Conservation (phyloP, 2,797 vertebrate genomes). For the Dendrocincla tyrannina region DNA sequence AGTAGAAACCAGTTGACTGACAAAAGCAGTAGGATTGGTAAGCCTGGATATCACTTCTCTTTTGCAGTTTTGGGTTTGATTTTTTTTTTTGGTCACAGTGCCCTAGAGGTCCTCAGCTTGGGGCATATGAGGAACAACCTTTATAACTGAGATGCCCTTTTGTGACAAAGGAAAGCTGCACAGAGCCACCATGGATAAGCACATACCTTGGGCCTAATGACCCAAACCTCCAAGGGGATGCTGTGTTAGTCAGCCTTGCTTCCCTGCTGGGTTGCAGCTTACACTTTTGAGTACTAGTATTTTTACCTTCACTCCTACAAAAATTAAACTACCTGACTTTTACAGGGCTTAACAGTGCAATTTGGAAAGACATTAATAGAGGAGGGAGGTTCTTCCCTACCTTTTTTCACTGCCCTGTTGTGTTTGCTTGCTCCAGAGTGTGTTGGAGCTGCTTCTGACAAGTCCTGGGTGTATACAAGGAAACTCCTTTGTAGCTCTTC, state of each 20-base stretch:
- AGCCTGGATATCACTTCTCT: background rate
- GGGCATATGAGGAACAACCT: background rate
- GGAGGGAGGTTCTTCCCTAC: background rate
- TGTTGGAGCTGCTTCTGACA: background rate
- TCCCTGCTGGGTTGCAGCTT: background rate
- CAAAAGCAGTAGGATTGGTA: background rate
- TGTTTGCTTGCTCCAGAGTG: background rate
- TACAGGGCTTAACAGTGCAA: background rate
- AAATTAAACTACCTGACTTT: background rate
- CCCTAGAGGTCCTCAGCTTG: background rate
- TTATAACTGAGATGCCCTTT: background rate
- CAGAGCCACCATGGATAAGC: background rate
- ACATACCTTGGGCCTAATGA: background rate
- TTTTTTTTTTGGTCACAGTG: background rate
- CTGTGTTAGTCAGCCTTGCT: background rate
- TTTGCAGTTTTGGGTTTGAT: background rate
- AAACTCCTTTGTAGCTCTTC: background rate
- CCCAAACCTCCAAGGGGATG: background rate
- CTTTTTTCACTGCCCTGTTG: background rate
- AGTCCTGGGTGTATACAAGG: background rate
- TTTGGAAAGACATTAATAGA: background rate
- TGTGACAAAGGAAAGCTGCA: background rate
- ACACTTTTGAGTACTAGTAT: background rate
- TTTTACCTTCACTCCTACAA: background rate
- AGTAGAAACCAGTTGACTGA: background rate